phyloP scores from a whole-genome alignment of 2,797 vertebrate genomes.

The Spea hammondii region DNA sequence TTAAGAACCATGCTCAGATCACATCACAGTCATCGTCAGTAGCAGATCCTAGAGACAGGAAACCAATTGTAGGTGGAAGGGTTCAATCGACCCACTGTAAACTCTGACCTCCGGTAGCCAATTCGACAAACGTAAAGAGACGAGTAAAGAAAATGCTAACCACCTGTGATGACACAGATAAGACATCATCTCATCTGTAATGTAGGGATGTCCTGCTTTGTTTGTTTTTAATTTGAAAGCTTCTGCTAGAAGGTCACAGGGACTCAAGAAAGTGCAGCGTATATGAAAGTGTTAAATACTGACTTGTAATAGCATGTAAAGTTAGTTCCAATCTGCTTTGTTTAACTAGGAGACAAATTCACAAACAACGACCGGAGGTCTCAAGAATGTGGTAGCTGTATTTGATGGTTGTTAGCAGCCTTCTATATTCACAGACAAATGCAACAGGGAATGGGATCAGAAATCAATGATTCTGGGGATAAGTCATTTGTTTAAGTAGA shows the following conservation, averaged over 20 bases:
- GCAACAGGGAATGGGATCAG: too few relatives aligned
- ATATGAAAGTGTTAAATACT: conserved; percentile 45
- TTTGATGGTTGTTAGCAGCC: neutral
- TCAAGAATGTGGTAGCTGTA: neutral
- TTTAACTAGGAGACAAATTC: conserved; percentile 59
- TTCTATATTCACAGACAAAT: neutral
- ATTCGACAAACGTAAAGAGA: neutral
- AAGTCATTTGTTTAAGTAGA: too few relatives aligned
- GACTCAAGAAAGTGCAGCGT: conserved; percentile 32
- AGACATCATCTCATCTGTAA: conserved; percentile 19
- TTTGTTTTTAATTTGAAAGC: conserved; percentile 69
- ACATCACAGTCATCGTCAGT: conserved; percentile 8
- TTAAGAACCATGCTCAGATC: conserved; percentile 28
- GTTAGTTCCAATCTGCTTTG: conserved; percentile 43
- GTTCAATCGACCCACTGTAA: too few relatives aligned
- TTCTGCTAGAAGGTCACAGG: conserved; percentile 52
- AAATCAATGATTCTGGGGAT: too few relatives aligned
- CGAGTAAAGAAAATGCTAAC: neutral
- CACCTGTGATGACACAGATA: neutral
- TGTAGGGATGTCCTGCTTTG: conserved; percentile 46
- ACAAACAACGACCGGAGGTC: conserved; percentile 44
- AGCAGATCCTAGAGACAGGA: neutral
- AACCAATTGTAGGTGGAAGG: too few relatives aligned
- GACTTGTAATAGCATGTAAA: conserved; percentile 41
- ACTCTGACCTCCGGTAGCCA: neutral